Evolutionary conservation across 2,797 vertebrate genomes (phyloP).

Genomic region (Gambelia wislizenii): DNA sequence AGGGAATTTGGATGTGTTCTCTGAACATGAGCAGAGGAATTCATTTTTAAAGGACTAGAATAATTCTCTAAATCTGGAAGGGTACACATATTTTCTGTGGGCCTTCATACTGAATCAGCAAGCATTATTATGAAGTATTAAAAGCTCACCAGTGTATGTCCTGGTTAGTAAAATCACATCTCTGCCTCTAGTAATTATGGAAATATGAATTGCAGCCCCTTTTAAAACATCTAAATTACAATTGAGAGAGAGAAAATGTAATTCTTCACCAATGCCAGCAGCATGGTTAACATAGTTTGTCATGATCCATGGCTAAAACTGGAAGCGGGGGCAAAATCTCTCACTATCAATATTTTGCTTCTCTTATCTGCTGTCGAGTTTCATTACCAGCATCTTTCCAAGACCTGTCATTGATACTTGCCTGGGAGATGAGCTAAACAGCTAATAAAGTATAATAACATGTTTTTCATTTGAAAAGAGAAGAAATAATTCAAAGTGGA

Average conservation of each 20-base stretch:
- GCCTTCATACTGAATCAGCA: background rate
- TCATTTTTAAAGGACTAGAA: background rate
- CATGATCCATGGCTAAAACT: background rate
- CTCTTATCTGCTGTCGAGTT: background rate
- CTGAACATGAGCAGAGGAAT: background rate
- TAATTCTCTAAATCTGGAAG: background rate
- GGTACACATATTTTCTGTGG: background rate
- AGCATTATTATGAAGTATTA: background rate
- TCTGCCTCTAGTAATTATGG: background rate
- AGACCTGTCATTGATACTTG: background rate
- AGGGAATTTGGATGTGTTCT: background rate
- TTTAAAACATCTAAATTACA: background rate
- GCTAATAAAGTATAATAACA: background rate
- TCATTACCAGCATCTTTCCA: constrained; percentile 4
- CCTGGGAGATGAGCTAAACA: background rate
- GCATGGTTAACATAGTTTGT: background rate
- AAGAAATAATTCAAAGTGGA: constrained; percentile 17
- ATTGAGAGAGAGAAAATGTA: background rate
- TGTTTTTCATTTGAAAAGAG: background rate
- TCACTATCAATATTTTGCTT: constrained; percentile 9
- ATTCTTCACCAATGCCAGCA: background rate
- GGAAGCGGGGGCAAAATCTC: background rate
- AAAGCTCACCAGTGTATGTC: background rate
- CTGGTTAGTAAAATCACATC: background rate
- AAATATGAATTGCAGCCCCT: background rate